phyloP scores from a whole-genome alignment of 23 tunicate species.

The Aplidium turbinatum region DNA sequence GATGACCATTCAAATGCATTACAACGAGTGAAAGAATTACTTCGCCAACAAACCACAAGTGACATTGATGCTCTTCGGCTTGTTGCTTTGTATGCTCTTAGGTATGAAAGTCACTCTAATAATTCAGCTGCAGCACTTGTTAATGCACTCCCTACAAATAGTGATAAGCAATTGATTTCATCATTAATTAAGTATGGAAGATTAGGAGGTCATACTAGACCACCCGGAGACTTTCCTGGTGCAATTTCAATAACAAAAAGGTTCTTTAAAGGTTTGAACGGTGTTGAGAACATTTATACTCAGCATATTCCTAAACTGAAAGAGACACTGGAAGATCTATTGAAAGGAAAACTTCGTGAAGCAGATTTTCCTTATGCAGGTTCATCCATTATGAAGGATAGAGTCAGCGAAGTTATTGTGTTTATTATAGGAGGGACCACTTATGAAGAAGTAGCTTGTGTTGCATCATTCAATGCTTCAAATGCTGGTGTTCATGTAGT shows the following conservation, averaged over 20 bases:
- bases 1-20: conserved; percentile 72
- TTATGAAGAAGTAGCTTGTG: conserved; percentile 87
- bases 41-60: conserved; percentile 48
- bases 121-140: conserved; percentile 70
- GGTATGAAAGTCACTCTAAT: conserved; percentile 70
- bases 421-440: conserved; percentile 96
- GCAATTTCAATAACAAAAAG: conserved; percentile 68
- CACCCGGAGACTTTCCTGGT: conserved; percentile 18
- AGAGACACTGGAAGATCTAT: conserved; percentile 60
- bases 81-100: conserved; percentile 77
- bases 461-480: conserved; percentile 55
- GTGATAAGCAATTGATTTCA: conserved; percentile 30
- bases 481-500: conserved; percentile 59
- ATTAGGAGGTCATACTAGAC: conserved; percentile 6
- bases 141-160: conserved; percentile 29
- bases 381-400: conserved; percentile 45
- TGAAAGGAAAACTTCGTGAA: conserved; percentile 58
- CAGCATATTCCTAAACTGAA: conserved; percentile 88
- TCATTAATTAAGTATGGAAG: conserved; percentile 68
- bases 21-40: conserved; percentile 52
- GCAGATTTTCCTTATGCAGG: conserved; percentile 80
- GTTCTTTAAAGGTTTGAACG: conserved; percentile 88
- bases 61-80: conserved; percentile 69
- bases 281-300: conserved; percentile 98
- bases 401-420: conserved; percentile 83